Conservation (phyloP, 1,140 invertebrate genomes). For the Elysia chlorotica region DNA sequence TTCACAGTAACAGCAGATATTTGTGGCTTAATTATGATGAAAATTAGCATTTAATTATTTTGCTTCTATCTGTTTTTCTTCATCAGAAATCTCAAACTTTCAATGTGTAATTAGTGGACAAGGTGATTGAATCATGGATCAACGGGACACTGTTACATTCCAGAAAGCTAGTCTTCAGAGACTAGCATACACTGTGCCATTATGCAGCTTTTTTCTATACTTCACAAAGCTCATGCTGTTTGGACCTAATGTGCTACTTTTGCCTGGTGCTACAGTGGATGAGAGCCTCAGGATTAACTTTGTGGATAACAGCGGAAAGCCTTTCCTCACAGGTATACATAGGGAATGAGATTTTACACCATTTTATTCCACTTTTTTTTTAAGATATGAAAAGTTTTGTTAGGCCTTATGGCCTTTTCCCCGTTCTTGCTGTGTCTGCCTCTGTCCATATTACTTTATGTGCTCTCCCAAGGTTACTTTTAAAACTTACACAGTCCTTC, state of each 20-base stretch:
- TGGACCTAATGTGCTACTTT: not conserved
- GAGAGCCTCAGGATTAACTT: constrained; percentile 7
- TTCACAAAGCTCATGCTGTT: constrained; percentile 18
- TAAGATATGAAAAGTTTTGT: too few species aligned
- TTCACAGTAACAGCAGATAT: too few species aligned
- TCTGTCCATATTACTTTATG: not conserved
- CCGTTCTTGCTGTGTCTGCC: not conserved
- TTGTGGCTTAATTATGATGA: too few species aligned
- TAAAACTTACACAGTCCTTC: too few species aligned
- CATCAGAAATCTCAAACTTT: too few species aligned
- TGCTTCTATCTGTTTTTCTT: too few species aligned
- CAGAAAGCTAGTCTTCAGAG: not conserved
- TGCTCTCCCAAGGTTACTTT: too few species aligned
- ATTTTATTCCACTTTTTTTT: too few species aligned
- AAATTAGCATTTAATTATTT: too few species aligned
- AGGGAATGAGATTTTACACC: too few species aligned
- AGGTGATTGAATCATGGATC: not conserved
- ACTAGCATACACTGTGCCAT: constrained; percentile 1
- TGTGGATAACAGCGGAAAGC: not conserved
- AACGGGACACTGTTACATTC: constrained; percentile 3
- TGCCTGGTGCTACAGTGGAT: constrained; percentile 1
- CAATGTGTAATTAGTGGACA: too few species aligned
- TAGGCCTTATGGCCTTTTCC: too few species aligned
- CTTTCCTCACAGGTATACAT: constrained; percentile 4
- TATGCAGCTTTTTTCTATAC: constrained; percentile 5